Base-by-base conservation (phyloP, 2,113 vertebrate species). In the Micromys minutus region DNA sequence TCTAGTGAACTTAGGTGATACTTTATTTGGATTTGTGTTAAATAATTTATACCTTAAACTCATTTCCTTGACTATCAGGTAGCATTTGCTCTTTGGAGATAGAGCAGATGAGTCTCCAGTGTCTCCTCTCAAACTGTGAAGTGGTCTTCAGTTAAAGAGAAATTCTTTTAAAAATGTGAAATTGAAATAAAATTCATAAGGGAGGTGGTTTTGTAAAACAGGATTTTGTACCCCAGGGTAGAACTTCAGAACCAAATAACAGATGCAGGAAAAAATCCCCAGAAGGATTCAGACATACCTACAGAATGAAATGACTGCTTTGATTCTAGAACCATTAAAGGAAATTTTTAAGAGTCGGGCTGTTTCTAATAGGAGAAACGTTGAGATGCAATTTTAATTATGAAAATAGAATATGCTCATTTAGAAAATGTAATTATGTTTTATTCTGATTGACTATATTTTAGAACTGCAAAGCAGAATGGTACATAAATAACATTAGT, bases 371-470 rank as follows among this genome's bases (percentile, higher is more conserved):
- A 61, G 90, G 95, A 88, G 45, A 87, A 83, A 34, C 16, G 55
- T 36, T 55, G 22, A 52, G 9, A 61, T 92, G 5, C 67, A 90
- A 42, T 57, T 94, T 95, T 92, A 96, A 77, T 94, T 95, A 89
- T 57, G 75, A 86, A 94, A 96, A 87, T 55, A 89, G 71, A 39
- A 81, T 34, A 80, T 36, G 39, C 12, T 11, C 21, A 94, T 86
- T 92, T 87, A 71, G 75, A 93, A 96, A 91, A 85, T 76, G 39
- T 19, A 91, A 87, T 65, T 94, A 50, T 42, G 24, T 93, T 79
- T 96, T 86, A 87, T 90, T 95, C 36, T 91, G 94, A 65, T 96
- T 93, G 45, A 85, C 55, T 96, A 59, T 55, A 42, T 75, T 95
- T 93, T 59, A 93, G 50, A 93, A 50, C 36, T 91, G 21, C 24